These are phyloP conservation scores for Apamea epomidion DNA, from an alignment of 2,888 invertebrate species.

Conservation along the genomic window DNA sequence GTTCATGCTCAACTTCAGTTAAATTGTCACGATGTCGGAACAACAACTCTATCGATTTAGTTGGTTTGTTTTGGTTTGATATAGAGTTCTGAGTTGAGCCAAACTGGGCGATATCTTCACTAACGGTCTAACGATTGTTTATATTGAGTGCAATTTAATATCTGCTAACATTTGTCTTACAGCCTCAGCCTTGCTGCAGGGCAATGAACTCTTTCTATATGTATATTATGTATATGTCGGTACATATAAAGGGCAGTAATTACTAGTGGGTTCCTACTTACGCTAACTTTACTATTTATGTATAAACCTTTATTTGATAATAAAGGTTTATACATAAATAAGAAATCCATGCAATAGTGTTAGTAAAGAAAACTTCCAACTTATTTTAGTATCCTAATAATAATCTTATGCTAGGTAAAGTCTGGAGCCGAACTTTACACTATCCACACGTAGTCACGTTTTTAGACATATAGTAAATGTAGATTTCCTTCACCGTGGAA, in stretches of 20 bases:
- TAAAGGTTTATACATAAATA: too few species aligned
- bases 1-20: conserved; percentile 32
- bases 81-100: background rate
- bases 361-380: too few species aligned
- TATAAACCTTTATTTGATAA: too few species aligned
- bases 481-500: background rate
- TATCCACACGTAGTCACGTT: background rate
- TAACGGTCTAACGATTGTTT: background rate
- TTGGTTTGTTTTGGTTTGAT: conserved; percentile 12
- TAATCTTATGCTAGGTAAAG: too few species aligned
- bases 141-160: conserved; percentile 38
- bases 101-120: background rate
- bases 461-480: background rate
- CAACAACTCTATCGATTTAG: conserved; percentile 13
- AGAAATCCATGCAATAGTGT: too few species aligned
- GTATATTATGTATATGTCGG: background rate
- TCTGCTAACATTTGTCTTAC: background rate
- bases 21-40: conserved; percentile 23
- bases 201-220: background rate
- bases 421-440: too few species aligned
- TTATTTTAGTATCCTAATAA: too few species aligned
- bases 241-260: background rate
- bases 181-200: background rate
- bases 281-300: background rate
- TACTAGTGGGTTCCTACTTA: background rate